phyloP scores from a whole-genome alignment of 2,888 invertebrate genomes.

The Synergus gifuensis region DNA sequence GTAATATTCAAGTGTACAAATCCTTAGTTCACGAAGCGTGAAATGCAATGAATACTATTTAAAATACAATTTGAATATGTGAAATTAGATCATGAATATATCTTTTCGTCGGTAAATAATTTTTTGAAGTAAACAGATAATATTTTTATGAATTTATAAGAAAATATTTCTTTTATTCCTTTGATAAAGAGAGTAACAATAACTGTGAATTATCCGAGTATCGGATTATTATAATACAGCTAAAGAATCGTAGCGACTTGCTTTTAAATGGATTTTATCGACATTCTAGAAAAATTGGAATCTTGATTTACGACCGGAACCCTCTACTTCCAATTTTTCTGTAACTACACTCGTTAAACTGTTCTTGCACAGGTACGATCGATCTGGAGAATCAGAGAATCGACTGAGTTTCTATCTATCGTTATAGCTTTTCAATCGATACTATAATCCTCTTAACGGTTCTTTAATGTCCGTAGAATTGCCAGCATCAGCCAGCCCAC shows the following conservation, averaged over 20 bases:
- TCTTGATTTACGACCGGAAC: neutral
- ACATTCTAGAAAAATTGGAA: neutral
- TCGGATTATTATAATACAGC: no score
- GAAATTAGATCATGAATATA: neutral
- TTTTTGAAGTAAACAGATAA: no score
- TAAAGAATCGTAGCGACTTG: no score
- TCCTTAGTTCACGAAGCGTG: neutral
- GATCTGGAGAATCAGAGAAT: neutral
- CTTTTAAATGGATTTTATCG: neutral
- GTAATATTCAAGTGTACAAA: neutral
- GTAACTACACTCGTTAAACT: neutral
- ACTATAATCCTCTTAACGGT: neutral
- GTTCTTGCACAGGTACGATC: neutral
- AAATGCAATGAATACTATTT: neutral
- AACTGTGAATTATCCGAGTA: no score
- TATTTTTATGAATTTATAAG: no score
- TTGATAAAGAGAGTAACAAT: no score
- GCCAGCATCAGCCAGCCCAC: neutral
- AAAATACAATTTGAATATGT: neutral
- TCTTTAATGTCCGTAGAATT: neutral
- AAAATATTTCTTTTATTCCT: no score
- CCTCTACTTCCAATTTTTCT: conserved; percentile 2
- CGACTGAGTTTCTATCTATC: conserved; percentile 1
- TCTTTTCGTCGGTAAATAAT: no score
- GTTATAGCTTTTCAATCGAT: neutral